phyloP scores from a whole-genome alignment of 2,888 invertebrate species.

The Brenthis daphne region DNA sequence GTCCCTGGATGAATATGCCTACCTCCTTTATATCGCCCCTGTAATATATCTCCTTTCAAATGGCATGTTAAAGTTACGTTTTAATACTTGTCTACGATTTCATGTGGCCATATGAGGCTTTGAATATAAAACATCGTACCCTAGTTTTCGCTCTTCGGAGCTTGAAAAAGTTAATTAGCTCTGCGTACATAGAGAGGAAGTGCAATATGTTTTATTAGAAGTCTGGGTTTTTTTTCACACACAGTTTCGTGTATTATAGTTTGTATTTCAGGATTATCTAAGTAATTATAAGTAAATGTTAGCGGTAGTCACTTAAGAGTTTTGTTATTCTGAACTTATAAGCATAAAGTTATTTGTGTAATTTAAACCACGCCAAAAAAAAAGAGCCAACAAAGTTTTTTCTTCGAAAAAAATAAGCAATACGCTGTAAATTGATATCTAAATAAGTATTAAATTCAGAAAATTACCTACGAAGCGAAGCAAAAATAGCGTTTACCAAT shows the following conservation, averaged over 20 bases:
- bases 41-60: constrained; percentile 32
- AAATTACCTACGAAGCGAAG: constrained; percentile 2
- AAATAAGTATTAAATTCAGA: constrained; percentile 9
- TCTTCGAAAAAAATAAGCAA: not conserved
- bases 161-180: constrained; percentile 35
- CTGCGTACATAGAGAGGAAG: constrained; percentile 26
- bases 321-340: not conserved
- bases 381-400: constrained; percentile 2
- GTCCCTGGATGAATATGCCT: constrained; percentile 58
- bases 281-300: too few relatives aligned
- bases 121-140: constrained; percentile 26
- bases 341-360: not conserved
- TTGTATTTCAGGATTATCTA: too few relatives aligned
- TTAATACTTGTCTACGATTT: constrained; percentile 36
- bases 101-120: constrained; percentile 20
- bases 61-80: constrained; percentile 27
- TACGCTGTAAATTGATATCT: not conserved
- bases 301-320: too few relatives aligned
- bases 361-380: not conserved
- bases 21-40: constrained; percentile 58
- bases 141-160: constrained; percentile 31
- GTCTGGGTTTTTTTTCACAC: not conserved
- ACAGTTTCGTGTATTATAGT: too few relatives aligned
- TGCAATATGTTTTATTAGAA: constrained; percentile 30
- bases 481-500: constrained; percentile 19